Conservation (phyloP, 2,888 invertebrate species). For the Piscicola geometra region DNA sequence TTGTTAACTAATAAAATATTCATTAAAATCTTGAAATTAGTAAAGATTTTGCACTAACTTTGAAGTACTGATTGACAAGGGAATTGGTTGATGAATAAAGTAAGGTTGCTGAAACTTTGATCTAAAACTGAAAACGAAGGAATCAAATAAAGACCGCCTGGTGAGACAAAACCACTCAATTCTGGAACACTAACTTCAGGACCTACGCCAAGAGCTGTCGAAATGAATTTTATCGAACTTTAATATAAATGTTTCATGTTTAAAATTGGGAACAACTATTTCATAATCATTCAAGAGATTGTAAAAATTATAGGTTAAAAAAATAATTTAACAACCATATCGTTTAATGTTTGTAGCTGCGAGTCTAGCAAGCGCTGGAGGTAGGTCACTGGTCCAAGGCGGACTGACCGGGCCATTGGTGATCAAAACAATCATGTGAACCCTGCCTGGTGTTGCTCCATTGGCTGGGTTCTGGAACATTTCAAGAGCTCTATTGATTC, state of each 20-base stretch:
- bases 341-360: constrained; percentile 11
- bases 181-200: constrained; percentile 10
- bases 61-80: too few species aligned
- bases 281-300: not conserved
- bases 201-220: constrained; percentile 30
- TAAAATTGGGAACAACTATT: not conserved
- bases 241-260: not conserved
- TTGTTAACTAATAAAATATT: too few species aligned
- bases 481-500: not conserved
- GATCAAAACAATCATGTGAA: constrained; percentile 29
- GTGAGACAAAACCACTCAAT: constrained; percentile 14
- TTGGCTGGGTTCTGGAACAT: constrained; percentile 15
- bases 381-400: constrained; percentile 9
- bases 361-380: constrained; percentile 3
- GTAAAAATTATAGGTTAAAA: not conserved
- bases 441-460: constrained; percentile 13
- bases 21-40: too few species aligned
- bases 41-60: too few species aligned
- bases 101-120: constrained; percentile 4
- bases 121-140: constrained; percentile 17
- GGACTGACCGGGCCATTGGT: constrained; percentile 25
- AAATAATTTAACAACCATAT: constrained; percentile 11
- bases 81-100: constrained; percentile 31
- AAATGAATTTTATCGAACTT: not conserved
- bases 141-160: constrained; percentile 6